These are phyloP conservation scores for Barbus barbus DNA, from an alignment of 2,113 vertebrate species.

Conservation along the genomic window DNA sequence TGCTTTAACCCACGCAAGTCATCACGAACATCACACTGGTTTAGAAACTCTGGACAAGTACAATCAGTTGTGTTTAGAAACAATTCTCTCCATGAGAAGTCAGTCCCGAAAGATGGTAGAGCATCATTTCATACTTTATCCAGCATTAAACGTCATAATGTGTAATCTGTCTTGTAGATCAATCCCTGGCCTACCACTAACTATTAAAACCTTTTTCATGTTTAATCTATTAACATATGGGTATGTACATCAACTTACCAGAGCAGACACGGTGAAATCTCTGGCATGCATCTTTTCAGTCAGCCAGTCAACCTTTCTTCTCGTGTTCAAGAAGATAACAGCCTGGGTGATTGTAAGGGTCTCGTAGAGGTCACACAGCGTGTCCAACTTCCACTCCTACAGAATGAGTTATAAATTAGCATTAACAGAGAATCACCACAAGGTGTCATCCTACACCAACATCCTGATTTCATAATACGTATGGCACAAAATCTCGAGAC, in stretches of 20 bases:
- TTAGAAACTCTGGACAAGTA: conserved; percentile 17
- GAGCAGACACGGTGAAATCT: conserved; percentile 96
- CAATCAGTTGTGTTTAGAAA: conserved; percentile 67
- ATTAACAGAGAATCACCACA: neutral
- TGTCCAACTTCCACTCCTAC: conserved; percentile 98
- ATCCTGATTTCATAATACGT: neutral
- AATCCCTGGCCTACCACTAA: neutral
- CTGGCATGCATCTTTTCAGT: conserved; percentile 98
- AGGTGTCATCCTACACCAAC: neutral
- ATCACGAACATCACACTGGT: neutral
- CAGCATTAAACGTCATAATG: conserved; percentile 9
- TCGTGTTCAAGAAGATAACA: conserved; percentile 97
- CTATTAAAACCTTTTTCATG: neutral
- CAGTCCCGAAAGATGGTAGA: conserved; percentile 82
- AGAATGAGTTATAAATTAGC: conserved; percentile 1
- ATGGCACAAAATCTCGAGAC: conserved; percentile 75
- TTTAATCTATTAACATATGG: too few species aligned
- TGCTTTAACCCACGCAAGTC: neutral
- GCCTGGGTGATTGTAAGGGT: conserved; percentile 98
- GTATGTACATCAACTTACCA: conserved; percentile 78
- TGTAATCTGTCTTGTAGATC: neutral
- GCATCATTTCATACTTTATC: conserved; percentile 75
- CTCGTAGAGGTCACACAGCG: conserved; percentile 95
- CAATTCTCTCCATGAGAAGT: conserved; percentile 67
- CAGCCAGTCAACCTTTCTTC: conserved; percentile 98